Evolutionary conservation across 2,113 vertebrate species (phyloP).

Genomic region (Struthidea cinerea): DNA sequence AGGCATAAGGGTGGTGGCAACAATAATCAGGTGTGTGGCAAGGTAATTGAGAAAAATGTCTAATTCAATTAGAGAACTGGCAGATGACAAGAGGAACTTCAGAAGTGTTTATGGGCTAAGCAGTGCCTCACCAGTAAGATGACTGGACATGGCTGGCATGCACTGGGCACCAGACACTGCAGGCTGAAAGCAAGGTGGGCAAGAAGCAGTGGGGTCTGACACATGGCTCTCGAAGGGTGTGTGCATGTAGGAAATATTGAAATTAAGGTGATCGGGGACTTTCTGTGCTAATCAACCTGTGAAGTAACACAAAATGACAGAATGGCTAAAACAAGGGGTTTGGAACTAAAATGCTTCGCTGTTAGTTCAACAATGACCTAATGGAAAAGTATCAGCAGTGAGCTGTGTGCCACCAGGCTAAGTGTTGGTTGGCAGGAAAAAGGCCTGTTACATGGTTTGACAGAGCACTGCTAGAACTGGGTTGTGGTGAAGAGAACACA

Average conservation of each 20-base stretch:
- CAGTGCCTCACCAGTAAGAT: not conserved
- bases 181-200: not conserved
- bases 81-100: not conserved
- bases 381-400: not conserved
- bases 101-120: not conserved
- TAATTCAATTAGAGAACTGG: not conserved
- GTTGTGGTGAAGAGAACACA: not conserved
- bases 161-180: not conserved
- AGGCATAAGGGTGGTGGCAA: not conserved
- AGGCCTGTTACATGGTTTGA: not conserved
- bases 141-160: not conserved
- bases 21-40: not conserved
- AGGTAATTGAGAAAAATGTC: not conserved
- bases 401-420: not conserved
- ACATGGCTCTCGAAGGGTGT: fast-evolving
- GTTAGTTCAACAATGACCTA: not conserved
- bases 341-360: not conserved
- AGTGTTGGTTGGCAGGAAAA: not conserved
- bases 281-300: not conserved
- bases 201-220: not conserved
- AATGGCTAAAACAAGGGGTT: not conserved
- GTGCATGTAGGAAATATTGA: not conserved
- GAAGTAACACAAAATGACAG: not conserved
- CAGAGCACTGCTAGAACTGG: not conserved
- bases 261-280: not conserved